Base-by-base conservation (phyloP, 2,113 vertebrate species). In the Acanthochromis polyacanthus region DNA sequence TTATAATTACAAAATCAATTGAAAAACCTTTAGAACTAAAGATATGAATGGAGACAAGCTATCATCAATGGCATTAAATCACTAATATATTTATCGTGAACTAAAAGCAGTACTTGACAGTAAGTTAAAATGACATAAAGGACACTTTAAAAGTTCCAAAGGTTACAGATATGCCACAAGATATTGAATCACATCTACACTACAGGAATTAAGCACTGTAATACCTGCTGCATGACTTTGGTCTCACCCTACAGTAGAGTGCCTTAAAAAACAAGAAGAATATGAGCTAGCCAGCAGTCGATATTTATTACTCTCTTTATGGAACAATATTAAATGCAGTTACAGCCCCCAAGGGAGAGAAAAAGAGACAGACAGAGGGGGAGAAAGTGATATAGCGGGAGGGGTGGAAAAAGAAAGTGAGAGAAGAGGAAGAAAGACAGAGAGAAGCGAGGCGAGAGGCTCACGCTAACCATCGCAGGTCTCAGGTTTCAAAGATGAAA, bases 261-360 rank as follows among this genome's bases (percentile, higher is more conserved):
- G 75, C 77, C 84, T 89, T 81, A 71, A 84, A 88, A 86, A 86
- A 90, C 80, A 87, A 64, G 83, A 40, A 77, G 70, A 90, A 91
- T 89, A 90, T 91, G 90, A 91, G 90, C 92, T 83, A 67, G 85
- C 88, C 91, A 90, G 85, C 80, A 89, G 91, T 93, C 92, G 71
- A 93, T 93, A 93, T 93, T 92, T 93, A 93, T 93, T 91, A 92
- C 89, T 91, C 71, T 84, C 88, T 92, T 91, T 92, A 93, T 86
- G 85, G 90, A 88, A 91, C 89, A 86, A 90, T 93, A 93, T 91
- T 90, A 93, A 93, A 93, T 91, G 88, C 85, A 84, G 77, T 92
- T 91, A 93, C 85, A 85, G 80, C 75, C 80, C 90, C 87, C 89
- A 68, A 71, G 90, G 87, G 92, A 82, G 78, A 48, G 59, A 25